These are phyloP conservation scores for Trididemnum clinides DNA, from an alignment of 23 tunicate species.

Conservation along the genomic window DNA sequence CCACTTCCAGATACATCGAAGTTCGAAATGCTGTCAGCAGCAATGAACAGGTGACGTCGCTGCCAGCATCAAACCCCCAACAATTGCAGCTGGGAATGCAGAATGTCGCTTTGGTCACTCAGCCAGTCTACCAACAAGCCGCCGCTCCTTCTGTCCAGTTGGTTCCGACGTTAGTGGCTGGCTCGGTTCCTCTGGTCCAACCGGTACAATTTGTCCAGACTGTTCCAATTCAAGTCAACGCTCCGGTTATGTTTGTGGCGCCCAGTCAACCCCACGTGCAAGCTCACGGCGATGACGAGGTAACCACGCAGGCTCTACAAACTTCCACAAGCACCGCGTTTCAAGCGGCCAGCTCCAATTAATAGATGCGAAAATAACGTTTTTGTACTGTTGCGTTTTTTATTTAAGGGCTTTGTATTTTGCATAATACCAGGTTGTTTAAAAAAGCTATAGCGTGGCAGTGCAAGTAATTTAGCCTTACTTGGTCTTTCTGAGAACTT, in stretches of 20 bases:
- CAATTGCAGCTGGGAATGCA: constrained; percentile 10
- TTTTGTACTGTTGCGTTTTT: too few relatives aligned
- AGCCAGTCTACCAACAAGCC: constrained; percentile 21
- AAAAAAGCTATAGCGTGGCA: too few relatives aligned
- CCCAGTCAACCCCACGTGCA: constrained; percentile 15
- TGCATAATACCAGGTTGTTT: too few relatives aligned
- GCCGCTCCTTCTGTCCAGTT: constrained; percentile 14
- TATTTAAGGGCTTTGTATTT: too few relatives aligned
- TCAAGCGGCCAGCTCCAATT: too few relatives aligned
- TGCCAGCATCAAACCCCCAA: not conserved
- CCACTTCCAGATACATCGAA: not conserved
- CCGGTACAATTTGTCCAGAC: constrained; percentile 42
- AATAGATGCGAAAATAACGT: too few relatives aligned
- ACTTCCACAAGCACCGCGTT: too few relatives aligned
- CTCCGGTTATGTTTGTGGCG: constrained; percentile 41
- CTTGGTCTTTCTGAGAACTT: too few relatives aligned
- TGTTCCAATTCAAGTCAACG: constrained; percentile 20
- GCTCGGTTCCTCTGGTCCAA: constrained; percentile 41
- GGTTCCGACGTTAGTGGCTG: constrained; percentile 39
- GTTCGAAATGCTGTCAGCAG: not conserved
- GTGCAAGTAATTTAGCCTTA: too few relatives aligned
- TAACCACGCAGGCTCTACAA: too few relatives aligned
- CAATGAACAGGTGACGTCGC: not conserved
- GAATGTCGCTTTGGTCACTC: constrained; percentile 12
- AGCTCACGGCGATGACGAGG: not conserved